Evolutionary conservation across 2,113 vertebrate genomes (phyloP), one percentile per base, ranked within the genome.

Genomic region (Otolemur garnettii): DNA sequence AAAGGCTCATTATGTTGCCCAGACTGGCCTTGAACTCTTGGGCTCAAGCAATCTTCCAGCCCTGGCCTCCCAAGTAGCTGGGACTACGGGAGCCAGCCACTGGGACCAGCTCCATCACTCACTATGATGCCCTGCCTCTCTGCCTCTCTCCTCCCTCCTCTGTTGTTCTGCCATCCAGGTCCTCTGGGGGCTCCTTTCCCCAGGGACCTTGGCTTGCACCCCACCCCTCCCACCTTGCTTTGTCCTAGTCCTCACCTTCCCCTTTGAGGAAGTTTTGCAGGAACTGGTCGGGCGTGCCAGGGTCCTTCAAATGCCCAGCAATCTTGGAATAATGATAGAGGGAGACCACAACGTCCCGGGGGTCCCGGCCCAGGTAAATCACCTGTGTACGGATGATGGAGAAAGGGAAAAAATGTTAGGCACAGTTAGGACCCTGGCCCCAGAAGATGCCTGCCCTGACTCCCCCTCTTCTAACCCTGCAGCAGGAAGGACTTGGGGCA

Each of bases 251-350:
- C 96, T 98, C 97, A 98, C 92, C 17, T 38, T 98, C 96, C 38
- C 98, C 98, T 30, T 94, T 94, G 88, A 98, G 95, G 91, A 98
- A 98, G 83, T 97, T 79, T 57, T 91, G 88, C 59, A 98, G 80
- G 77, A 98, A 98, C 78, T 98, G 97, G 79, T 98, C 80, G 0
- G 97, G 97, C 0, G 95, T 97, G 0, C 90, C 93, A 0, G 98
- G 97, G 53, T 98, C 97, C 93, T 98, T 97, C 62, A 97, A 74
- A 5, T 98, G 97, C 28, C 35, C 78, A 0, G 97, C 98, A 2
- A 98, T 97, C 95, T 97, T 98, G 86, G 95, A 98, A 45, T 98
- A 98, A 42, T 98, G 97, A 35, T 97, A 98, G 50, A 97, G 96
- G 0, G 97, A 98, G 15, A 98, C 94, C 0, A 96, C 24, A 3